Conservation (phyloP, 2,888 invertebrate species). For the Cecidostiba fungosa region DNA sequence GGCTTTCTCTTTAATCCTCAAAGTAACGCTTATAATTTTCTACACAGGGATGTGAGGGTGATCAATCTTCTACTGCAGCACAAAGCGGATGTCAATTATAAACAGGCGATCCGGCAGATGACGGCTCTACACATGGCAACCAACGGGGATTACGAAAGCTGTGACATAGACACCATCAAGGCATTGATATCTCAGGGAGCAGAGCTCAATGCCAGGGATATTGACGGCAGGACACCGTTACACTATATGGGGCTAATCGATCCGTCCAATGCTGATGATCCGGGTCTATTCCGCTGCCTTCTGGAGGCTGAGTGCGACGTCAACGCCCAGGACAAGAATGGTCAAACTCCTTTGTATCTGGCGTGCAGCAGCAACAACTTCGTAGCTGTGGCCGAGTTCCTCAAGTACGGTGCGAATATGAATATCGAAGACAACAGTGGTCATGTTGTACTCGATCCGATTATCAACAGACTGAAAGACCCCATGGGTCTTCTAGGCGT, state of each 20-base stretch:
- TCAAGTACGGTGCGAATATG: constrained; percentile 35
- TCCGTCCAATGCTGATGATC: not conserved
- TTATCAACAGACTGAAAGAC: not conserved
- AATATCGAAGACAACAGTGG: constrained; percentile 24
- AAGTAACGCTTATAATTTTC: not conserved
- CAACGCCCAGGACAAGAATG: not conserved
- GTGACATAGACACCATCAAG: not conserved
- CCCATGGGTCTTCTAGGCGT: not conserved
- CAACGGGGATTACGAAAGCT: not conserved
- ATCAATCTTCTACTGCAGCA: not conserved
- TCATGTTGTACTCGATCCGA: not conserved
- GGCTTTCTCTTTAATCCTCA: not conserved
- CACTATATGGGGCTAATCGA: not conserved
- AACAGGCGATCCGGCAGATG: not conserved
- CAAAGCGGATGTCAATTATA: not conserved
- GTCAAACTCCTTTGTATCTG: not conserved
- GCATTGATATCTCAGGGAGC: not conserved
- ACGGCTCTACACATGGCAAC: not conserved
- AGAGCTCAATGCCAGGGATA: not conserved
- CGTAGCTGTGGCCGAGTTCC: not conserved
- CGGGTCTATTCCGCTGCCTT: not conserved
- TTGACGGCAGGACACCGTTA: not conserved
- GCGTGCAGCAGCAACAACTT: not conserved
- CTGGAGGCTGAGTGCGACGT: not conserved
- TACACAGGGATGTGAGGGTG: not conserved